Percentiles rank a stretch among this genome's conserved stretches.
These are phyloP conservation scores for Homarus americanus DNA, from an alignment of 1,140 invertebrate genomes.

Conservation along the genomic window DNA sequence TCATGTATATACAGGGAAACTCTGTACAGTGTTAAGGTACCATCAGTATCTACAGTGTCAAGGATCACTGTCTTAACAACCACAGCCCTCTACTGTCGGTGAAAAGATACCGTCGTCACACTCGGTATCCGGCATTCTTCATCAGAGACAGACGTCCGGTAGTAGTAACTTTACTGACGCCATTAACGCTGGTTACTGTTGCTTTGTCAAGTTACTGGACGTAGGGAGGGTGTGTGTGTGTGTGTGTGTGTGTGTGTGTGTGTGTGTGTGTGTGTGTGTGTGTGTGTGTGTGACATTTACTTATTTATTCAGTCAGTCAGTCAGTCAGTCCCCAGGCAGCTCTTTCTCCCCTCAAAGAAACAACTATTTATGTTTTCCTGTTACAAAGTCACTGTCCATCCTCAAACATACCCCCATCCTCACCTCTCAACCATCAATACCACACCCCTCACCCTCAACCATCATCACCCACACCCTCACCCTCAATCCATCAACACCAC, in stretches of 20 bases:
- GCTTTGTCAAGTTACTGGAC: constrained; percentile 61
- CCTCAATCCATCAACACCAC: no score
- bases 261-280: constrained; percentile 20
- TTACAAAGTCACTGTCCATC: no score
- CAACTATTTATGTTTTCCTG: constrained; percentile 47
- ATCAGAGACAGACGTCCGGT: not conserved
- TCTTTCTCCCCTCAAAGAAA: not conserved
- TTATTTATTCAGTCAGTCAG: no score
- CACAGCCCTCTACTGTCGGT: constrained; percentile 45
- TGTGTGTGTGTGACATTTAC: constrained; percentile 1
- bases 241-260: not conserved
- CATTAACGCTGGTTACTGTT: constrained; percentile 38
- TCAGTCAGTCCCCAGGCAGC: not conserved
- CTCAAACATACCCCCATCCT: no score
- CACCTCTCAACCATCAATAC: no score
- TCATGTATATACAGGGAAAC: no score
- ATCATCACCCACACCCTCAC: no score
- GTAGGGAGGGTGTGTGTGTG: not conserved
- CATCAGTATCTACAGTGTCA: no score
- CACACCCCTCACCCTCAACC: no score
- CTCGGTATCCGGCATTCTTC: constrained; percentile 23
- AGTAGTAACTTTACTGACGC: not conserved
- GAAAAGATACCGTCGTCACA: constrained; percentile 49
- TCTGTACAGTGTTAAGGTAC: no score
- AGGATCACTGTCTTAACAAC: not conserved